These are phyloP conservation scores for Tetragnatha montana DNA, from an alignment of 2,888 invertebrate genomes.

Conservation along the genomic window DNA sequence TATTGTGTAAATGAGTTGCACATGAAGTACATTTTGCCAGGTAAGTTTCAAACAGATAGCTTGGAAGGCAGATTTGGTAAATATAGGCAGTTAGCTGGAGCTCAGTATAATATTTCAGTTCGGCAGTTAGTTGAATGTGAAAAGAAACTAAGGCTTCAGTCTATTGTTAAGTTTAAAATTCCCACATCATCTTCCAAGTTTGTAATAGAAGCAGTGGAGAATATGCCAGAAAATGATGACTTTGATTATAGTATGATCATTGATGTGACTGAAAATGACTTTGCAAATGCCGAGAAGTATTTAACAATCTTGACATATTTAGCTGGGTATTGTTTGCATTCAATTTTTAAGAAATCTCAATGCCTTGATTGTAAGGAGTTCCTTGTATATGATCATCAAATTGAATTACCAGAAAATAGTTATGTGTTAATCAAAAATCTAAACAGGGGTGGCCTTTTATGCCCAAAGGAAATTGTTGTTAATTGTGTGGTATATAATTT, in stretches of 20 bases:
- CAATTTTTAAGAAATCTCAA: background rate
- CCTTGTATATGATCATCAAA: slow-evolving; percentile 8
- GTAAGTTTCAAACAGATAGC: slow-evolving; percentile 10
- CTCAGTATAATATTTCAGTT: slow-evolving; percentile 24
- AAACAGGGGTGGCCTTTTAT: slow-evolving; percentile 1
- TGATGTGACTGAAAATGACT: slow-evolving; percentile 4
- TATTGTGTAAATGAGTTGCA: background rate
- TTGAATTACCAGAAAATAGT: background rate
- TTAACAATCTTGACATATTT: slow-evolving; percentile 6
- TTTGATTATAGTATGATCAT: background rate
- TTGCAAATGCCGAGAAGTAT: background rate
- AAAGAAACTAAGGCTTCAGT: slow-evolving; percentile 26
- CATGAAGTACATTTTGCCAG: background rate
- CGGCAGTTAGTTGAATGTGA: slow-evolving; percentile 27
- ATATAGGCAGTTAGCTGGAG: slow-evolving; percentile 13
- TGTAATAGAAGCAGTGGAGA: background rate
- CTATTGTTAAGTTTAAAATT: background rate
- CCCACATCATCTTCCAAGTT: slow-evolving; percentile 3
- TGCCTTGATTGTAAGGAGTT: background rate
- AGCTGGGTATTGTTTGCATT: slow-evolving; percentile 5
- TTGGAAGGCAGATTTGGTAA: slow-evolving; percentile 1
- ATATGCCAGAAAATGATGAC: slow-evolving; percentile 22
- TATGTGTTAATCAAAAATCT: slow-evolving; percentile 5
- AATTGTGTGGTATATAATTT: slow-evolving; percentile 16
- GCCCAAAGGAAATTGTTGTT: background rate